Percentiles rank a stretch among this genome's conserved stretches.
These are phyloP conservation scores for Macrosoma leucophasiata DNA, from an alignment of 2,888 invertebrate species.

Conservation along the genomic window DNA sequence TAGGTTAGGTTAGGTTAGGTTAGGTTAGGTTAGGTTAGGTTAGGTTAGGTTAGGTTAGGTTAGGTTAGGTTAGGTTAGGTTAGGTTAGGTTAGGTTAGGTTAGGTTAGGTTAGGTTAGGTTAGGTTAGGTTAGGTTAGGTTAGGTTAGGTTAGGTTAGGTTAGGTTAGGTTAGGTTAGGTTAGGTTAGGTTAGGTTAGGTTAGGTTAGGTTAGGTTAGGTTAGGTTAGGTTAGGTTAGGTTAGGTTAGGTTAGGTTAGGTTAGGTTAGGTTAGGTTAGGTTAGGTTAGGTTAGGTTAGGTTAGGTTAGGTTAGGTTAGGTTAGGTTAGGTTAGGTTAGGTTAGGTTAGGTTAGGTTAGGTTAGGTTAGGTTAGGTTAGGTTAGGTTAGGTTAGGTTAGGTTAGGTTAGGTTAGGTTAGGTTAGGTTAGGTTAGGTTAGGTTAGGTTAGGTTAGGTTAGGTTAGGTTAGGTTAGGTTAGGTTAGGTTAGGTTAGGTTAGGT, in stretches of 20 bases:
- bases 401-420: slow-evolving; percentile 18
- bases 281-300: slow-evolving; percentile 21
- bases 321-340: slow-evolving; percentile 21
- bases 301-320: slow-evolving; percentile 20
- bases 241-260: slow-evolving; percentile 15
- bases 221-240: slow-evolving; percentile 19
- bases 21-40: slow-evolving; percentile 17
- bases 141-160: slow-evolving; percentile 14
- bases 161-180: slow-evolving; percentile 19
- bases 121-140: slow-evolving; percentile 18
- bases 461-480: slow-evolving; percentile 16
- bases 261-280: slow-evolving; percentile 21
- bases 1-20: slow-evolving; percentile 16
- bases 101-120: slow-evolving; percentile 14
- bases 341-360: slow-evolving; percentile 22
- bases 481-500: slow-evolving; percentile 18
- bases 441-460: slow-evolving; percentile 13
- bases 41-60: slow-evolving; percentile 12
- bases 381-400: slow-evolving; percentile 22
- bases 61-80: slow-evolving; percentile 17
- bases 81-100: slow-evolving; percentile 15
- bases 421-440: slow-evolving; percentile 17
- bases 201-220: slow-evolving; percentile 18
- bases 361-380: slow-evolving; percentile 22
- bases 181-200: slow-evolving; percentile 19